Conservation (phyloP, 2,797 vertebrate species). For the Pelochelys cantorii region DNA sequence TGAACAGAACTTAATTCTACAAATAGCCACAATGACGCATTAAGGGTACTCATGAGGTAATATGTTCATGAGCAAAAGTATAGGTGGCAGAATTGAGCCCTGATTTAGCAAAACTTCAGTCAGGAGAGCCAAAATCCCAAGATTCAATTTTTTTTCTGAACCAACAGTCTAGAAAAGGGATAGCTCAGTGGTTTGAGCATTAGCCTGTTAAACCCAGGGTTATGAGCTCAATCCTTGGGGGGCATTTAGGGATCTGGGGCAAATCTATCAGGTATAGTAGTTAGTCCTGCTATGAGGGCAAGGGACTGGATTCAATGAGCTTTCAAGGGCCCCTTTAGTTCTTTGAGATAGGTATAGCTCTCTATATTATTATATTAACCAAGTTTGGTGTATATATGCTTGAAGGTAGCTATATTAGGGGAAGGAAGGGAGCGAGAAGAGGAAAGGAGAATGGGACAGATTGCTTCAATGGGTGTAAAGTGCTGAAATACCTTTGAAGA, state of each 20-base stretch:
- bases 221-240: too few species aligned
- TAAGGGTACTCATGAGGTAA: neutral
- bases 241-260: too few species aligned
- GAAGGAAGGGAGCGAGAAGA: neutral
- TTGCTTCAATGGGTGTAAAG: neutral
- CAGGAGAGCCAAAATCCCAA: neutral
- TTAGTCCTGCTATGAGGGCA: too few species aligned
- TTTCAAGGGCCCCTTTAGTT: too few species aligned
- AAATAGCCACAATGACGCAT: neutral
- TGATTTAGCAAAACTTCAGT: neutral
- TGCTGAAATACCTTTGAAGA: neutral
- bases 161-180: too few species aligned
- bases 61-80: neutral
- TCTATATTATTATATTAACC: too few species aligned
- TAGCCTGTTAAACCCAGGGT: too few species aligned
- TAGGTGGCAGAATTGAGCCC: neutral
- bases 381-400: neutral
- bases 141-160: neutral
- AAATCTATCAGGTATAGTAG: too few species aligned
- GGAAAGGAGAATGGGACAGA: neutral
- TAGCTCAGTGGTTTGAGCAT: too few species aligned
- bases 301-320: too few species aligned
- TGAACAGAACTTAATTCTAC: neutral
- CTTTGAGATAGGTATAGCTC: too few species aligned
- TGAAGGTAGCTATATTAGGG: neutral